phyloP scores from a whole-genome alignment of 2,888 invertebrate species.

The Amphimallon solstitiale region DNA sequence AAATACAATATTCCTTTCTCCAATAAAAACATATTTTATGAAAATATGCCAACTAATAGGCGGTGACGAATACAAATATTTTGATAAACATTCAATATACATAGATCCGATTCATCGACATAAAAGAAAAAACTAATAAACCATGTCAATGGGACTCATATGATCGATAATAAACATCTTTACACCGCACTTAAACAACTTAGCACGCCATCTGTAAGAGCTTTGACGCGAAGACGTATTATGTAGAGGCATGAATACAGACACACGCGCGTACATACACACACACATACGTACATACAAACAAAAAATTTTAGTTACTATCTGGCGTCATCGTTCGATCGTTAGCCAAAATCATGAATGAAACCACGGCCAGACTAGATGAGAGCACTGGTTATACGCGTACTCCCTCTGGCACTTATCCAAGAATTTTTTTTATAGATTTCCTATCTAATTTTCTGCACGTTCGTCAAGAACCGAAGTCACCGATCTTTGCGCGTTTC shows the following conservation, averaged over 20 bases:
- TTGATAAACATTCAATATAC: too few relatives aligned
- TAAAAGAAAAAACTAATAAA: not conserved
- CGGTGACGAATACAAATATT: too few relatives aligned
- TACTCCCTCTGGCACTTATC: constrained; percentile 18
- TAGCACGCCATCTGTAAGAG: not conserved
- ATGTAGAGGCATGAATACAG: not conserved
- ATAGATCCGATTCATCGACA: too few relatives aligned
- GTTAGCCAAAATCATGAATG: constrained; percentile 31
- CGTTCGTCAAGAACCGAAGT: not conserved
- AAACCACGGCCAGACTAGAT: not conserved
- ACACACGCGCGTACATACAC: too few relatives aligned
- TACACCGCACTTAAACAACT: not conserved
- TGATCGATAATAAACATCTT: not conserved
- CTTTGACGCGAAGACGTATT: not conserved
- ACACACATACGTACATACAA: too few relatives aligned
- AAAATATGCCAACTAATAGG: too few relatives aligned
- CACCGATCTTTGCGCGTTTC: not conserved
- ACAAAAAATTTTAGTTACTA: constrained; percentile 3
- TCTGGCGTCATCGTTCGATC: not conserved
- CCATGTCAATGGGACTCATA: not conserved
- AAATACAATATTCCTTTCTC: too few relatives aligned
- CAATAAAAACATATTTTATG: too few relatives aligned
- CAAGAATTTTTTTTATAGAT: constrained; percentile 30
- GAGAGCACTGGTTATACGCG: not conserved
- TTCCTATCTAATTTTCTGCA: constrained; percentile 28